Conservation (phyloP, 2,113 vertebrate species). For the Eulacestoma nigropectus region DNA sequence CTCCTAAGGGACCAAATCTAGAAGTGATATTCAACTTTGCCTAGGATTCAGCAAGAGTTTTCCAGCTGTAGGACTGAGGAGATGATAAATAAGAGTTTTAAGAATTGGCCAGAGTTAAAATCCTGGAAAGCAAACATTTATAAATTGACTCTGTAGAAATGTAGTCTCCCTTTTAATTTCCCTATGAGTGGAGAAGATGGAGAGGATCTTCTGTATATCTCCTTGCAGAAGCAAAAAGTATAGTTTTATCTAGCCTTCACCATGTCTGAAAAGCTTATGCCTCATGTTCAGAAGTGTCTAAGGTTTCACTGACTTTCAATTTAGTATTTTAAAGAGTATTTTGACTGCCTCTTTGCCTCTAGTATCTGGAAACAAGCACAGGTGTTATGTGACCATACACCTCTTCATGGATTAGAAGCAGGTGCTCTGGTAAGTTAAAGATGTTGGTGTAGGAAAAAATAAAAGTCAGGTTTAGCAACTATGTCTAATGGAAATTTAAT, state of each 20-base stretch:
- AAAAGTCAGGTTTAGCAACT: background rate
- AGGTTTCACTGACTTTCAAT: background rate
- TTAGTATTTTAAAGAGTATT: background rate
- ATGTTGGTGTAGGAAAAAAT: background rate
- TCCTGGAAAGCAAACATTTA: background rate
- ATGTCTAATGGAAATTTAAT: background rate
- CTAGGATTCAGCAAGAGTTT: background rate
- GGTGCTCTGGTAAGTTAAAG: background rate
- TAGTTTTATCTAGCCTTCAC: background rate
- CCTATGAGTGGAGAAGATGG: background rate
- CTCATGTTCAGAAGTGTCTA: background rate
- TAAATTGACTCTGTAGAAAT: background rate
- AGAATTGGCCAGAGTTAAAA: background rate
- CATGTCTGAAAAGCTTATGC: background rate
- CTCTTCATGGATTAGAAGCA: background rate
- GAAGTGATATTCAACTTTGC: background rate
- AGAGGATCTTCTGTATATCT: background rate
- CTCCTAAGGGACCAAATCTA: background rate
- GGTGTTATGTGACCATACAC: background rate
- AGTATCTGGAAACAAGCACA: background rate
- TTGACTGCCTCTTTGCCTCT: background rate
- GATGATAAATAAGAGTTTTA: background rate
- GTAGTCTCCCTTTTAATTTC: background rate
- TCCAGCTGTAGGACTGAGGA: background rate
- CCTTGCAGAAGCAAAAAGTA: background rate